These are phyloP conservation scores for Falco novaeseelandiae DNA, from an alignment of 2,797 vertebrate species.

Conservation along the genomic window DNA sequence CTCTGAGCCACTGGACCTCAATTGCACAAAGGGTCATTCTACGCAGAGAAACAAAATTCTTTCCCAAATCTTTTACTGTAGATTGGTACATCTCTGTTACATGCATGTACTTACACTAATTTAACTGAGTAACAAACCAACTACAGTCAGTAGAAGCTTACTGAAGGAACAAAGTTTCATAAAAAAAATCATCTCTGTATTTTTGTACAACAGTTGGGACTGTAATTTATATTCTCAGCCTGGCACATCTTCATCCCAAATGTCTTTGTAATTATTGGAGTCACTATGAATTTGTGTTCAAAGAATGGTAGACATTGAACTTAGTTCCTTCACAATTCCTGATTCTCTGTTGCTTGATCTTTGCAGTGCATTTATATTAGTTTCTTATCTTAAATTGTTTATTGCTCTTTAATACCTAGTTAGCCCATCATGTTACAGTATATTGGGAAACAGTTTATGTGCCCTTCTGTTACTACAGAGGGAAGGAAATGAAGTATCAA, in stretches of 20 bases:
- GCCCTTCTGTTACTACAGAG: not conserved
- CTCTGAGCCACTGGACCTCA: not conserved
- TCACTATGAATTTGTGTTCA: not conserved
- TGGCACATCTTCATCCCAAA: not conserved
- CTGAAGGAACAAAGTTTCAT: not conserved
- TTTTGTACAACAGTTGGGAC: not conserved
- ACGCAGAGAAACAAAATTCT: not conserved
- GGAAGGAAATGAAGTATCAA: conserved; percentile 6
- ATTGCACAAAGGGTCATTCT: not conserved
- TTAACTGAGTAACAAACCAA: not conserved
- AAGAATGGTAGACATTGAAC: not conserved
- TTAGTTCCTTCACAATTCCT: not conserved
- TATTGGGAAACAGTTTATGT: conserved; percentile 6
- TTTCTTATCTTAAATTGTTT: not conserved
- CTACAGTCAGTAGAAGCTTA: not conserved
- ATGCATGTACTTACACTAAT: not conserved
- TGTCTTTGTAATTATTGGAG: not conserved
- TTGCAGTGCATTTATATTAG: not conserved
- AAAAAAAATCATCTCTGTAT: not conserved
- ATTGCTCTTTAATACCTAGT: not conserved
- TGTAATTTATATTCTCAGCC: not conserved
- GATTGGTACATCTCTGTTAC: not conserved
- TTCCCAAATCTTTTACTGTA: not conserved
- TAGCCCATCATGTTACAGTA: not conserved
- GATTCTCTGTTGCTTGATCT: not conserved